A percentile compares a stretch with the other conserved stretches of the same genome.
These are phyloP conservation scores for Ryuthela nishihirai DNA, from an alignment of 2,888 invertebrate genomes.

Conservation along the genomic window DNA sequence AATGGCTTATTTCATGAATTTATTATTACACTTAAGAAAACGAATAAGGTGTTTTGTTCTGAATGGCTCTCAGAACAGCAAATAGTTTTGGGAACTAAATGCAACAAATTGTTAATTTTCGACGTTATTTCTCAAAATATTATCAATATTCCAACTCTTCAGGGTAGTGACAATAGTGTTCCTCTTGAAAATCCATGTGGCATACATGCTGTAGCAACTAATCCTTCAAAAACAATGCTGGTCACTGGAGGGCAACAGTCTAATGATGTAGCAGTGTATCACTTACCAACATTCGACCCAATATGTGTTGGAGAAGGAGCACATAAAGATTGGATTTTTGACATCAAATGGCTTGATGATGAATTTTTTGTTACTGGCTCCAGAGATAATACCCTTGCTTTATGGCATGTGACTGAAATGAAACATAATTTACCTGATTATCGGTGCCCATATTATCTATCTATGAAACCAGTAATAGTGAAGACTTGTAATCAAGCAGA, in stretches of 20 bases:
- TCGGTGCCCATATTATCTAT: too few species aligned
- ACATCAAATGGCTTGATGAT: slow-evolving; percentile 94
- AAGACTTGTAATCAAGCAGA: slow-evolving; percentile 75
- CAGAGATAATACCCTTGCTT: slow-evolving; percentile 81
- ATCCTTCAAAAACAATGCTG: slow-evolving; percentile 79
- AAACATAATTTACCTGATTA: too few species aligned
- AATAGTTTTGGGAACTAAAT: slow-evolving; percentile 71
- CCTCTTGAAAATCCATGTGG: slow-evolving; percentile 66
- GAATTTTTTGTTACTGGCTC: slow-evolving; percentile 92
- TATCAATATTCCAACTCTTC: slow-evolving; percentile 82
- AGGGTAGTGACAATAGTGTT: slow-evolving; percentile 55
- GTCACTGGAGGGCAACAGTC: slow-evolving; percentile 91
- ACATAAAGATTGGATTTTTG: slow-evolving; percentile 87
- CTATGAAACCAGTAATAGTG: slow-evolving; percentile 65
- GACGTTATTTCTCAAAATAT: slow-evolving; percentile 81
- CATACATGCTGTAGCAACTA: slow-evolving; percentile 89
- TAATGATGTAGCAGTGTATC: slow-evolving; percentile 84
- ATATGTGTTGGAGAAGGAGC: slow-evolving; percentile 86
- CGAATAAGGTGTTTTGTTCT: slow-evolving; percentile 69
- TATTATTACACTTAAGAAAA: slow-evolving; percentile 18
- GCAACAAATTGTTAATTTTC: slow-evolving; percentile 88
- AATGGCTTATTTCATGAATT: slow-evolving; percentile 11
- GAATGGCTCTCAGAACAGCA: slow-evolving; percentile 84
- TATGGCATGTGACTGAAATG: slow-evolving; percentile 72
- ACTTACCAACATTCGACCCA: slow-evolving; percentile 90